phyloP scores from a whole-genome alignment of 2,888 invertebrate genomes.

The Phortica magna region DNA sequence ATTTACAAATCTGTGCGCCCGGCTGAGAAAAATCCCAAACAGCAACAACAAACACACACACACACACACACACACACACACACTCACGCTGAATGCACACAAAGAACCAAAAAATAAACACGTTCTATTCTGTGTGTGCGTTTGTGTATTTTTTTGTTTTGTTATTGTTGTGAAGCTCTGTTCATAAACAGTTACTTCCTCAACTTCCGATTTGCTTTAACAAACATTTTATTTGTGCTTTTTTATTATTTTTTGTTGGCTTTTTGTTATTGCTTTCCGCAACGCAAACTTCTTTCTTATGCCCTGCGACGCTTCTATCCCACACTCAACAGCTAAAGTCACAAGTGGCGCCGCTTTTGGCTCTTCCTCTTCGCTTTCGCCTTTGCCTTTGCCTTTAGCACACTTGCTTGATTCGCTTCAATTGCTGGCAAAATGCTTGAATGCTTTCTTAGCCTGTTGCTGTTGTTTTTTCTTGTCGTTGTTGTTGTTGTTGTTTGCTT shows the following conservation, averaged over 20 bases:
- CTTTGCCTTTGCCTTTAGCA: not conserved
- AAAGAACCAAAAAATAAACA: not conserved
- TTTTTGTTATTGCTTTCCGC: not conserved
- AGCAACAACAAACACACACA: slow-evolving; percentile 14
- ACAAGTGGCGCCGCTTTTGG: not conserved
- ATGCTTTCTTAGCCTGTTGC: slow-evolving; percentile 15
- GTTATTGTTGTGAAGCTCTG: not conserved
- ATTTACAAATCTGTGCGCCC: slow-evolving; percentile 17
- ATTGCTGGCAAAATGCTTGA: not conserved
- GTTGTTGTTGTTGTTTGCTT: slow-evolving; percentile 15
- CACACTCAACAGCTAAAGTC: not conserved
- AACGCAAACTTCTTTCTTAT: not conserved
- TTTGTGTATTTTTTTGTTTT: not conserved
- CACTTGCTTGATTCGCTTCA: not conserved
- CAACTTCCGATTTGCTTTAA: slow-evolving; percentile 7
- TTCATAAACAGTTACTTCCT: slow-evolving; percentile 5
- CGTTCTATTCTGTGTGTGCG: not conserved
- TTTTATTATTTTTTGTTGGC: not conserved
- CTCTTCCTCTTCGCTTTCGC: not conserved
- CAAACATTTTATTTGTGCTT: not conserved
- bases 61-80: not conserved
- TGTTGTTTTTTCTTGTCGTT: not conserved
- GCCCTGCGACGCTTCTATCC: not conserved
- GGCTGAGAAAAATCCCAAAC: slow-evolving; percentile 2
- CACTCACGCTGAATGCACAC: not conserved